Conservation (phyloP, 2,888 invertebrate genomes). For the Ophraella communa region DNA sequence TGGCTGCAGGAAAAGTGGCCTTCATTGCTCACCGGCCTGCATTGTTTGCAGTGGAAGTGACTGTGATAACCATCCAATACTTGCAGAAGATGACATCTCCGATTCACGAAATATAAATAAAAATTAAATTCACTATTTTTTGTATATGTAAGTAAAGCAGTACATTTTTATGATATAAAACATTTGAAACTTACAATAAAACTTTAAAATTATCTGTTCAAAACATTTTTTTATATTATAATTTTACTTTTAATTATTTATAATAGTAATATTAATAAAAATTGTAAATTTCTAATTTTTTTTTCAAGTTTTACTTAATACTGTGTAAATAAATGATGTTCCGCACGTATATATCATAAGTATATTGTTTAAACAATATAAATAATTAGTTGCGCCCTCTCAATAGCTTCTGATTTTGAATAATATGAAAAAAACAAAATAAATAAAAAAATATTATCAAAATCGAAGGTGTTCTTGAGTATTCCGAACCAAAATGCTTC, state of each 20-base stretch:
- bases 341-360: neutral
- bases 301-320: neutral
- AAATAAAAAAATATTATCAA: neutral
- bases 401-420: neutral
- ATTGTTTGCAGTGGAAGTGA: neutral
- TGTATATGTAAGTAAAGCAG: no score
- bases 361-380: neutral
- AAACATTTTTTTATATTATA: neutral
- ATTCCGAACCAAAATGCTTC: neutral
- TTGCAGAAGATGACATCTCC: neutral
- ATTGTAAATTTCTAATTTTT: no score
- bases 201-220: neutral
- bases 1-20: constrained; percentile 12
- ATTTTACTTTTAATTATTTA: no score
- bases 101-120: no score
- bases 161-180: no score
- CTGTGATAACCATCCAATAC: neutral
- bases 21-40: constrained; percentile 10
- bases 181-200: no score
- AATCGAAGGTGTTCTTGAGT: neutral
- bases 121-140: no score
- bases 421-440: no score
- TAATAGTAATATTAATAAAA: no score
- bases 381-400: neutral
- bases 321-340: neutral